phyloP scores from a whole-genome alignment of 2,113 vertebrate genomes.

The Telmatochromis brichardi region DNA sequence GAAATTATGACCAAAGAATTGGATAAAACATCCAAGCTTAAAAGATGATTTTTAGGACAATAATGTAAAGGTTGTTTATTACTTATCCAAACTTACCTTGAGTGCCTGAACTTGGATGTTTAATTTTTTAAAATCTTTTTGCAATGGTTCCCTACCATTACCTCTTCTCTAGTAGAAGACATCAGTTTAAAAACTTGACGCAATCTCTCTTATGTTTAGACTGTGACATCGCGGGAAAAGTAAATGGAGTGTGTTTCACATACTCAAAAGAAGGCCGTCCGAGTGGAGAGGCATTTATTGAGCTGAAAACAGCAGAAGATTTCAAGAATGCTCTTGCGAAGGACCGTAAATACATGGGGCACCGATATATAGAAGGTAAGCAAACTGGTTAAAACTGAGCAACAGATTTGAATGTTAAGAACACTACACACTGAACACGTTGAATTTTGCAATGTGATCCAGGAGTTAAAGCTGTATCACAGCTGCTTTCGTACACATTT shows the following conservation, averaged over 20 bases:
- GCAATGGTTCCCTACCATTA: not conserved
- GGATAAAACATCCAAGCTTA: not conserved
- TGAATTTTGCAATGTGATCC: not conserved
- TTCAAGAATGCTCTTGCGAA: slow-evolving; percentile 77
- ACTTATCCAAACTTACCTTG: not conserved
- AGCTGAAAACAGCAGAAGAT: slow-evolving; percentile 74
- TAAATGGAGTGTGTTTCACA: slow-evolving; percentile 78
- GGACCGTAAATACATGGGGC: slow-evolving; percentile 83
- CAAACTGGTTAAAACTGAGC: not conserved
- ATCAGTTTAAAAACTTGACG: not conserved
- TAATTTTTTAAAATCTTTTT: not conserved
- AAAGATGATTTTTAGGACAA: not conserved
- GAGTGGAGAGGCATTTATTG: slow-evolving; percentile 79
- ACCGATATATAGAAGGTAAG: slow-evolving; percentile 80
- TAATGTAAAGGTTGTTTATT: not conserved
- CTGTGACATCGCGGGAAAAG: slow-evolving; percentile 74
- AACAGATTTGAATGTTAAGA: not conserved
- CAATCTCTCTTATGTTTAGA: slow-evolving; percentile 49
- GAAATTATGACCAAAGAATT: not conserved
- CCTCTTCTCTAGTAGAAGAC: not conserved
- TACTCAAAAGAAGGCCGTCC: slow-evolving; percentile 80
- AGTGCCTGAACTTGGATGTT: not conserved
- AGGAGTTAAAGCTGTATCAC: not conserved
- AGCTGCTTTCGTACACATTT: not conserved
- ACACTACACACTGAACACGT: not conserved